These are phyloP conservation scores for Zoanthus sansibaricus DNA, from an alignment of 92 coral and sea anemone species.

Conservation along the genomic window DNA sequence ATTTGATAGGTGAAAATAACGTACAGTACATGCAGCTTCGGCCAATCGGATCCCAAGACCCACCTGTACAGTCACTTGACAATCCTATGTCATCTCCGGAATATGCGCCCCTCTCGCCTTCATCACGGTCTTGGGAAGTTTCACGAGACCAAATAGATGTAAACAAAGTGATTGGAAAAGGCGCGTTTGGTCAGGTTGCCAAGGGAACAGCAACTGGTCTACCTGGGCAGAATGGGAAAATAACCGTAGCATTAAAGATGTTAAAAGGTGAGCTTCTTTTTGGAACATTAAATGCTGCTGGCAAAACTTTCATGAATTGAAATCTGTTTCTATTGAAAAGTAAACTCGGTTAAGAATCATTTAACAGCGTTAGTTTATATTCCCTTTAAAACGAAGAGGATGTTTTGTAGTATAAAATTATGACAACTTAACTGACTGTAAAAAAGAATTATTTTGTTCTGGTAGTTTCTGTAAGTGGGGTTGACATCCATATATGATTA, in stretches of 20 bases:
- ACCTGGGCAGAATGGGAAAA: slow-evolving; percentile 25
- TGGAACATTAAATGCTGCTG: no score
- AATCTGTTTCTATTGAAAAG: no score
- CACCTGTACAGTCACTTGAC: neutral
- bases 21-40: slow-evolving; percentile 21
- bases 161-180: slow-evolving; percentile 17
- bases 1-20: neutral
- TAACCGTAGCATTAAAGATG: slow-evolving; percentile 57
- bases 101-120: slow-evolving; percentile 22
- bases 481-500: no score
- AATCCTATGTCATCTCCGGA: neutral
- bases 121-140: slow-evolving; percentile 54
- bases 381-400: no score
- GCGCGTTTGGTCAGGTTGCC: slow-evolving; percentile 10
- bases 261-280: slow-evolving; percentile 21
- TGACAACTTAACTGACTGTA: no score
- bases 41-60: neutral
- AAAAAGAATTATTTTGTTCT: no score
- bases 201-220: slow-evolving; percentile 45
- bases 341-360: no score
- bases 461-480: no score
- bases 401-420: no score
- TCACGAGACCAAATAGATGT: slow-evolving; percentile 19
- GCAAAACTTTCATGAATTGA: no score
- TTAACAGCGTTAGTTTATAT: no score